phyloP scores from a whole-genome alignment of 30 jellyfish, hydroid and myxozoan genomes.

The Mastigias papua region DNA sequence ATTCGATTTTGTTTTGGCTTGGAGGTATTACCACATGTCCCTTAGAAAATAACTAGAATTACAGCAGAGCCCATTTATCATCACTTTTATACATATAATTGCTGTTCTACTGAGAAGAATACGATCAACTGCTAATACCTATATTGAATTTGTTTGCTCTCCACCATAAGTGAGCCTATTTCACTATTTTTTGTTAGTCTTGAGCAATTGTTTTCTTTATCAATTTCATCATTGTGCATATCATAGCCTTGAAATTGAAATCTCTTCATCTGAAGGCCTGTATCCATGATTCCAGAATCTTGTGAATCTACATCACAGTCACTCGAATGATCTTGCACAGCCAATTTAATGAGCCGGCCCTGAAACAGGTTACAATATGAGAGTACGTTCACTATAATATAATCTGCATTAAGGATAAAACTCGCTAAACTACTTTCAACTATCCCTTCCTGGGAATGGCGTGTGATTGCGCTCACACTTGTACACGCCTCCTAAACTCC shows the following conservation, averaged over 20 bases:
- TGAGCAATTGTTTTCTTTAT: not conserved
- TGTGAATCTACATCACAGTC: slow-evolving; percentile 31
- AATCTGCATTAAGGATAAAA: too few relatives aligned
- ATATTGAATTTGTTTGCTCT: not conserved
- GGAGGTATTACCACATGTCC: too few relatives aligned
- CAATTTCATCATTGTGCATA: not conserved
- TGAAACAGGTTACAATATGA: too few relatives aligned
- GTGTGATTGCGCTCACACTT: too few relatives aligned
- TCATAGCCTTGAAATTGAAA: not conserved
- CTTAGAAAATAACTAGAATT: too few relatives aligned
- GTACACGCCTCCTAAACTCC: too few relatives aligned
- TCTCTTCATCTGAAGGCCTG: not conserved
- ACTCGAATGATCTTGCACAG: not conserved
- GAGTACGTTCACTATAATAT: too few relatives aligned
- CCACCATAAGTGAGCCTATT: slow-evolving; percentile 4
- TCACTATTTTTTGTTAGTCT: not conserved
- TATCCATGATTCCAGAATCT: slow-evolving; percentile 56
- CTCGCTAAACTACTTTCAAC: too few relatives aligned
- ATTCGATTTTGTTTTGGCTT: too few relatives aligned
- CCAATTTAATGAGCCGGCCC: slow-evolving; percentile 61
- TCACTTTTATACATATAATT: not conserved
- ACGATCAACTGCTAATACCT: not conserved
- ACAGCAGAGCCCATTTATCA: not conserved
- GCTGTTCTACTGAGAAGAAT: not conserved
- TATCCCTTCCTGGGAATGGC: too few relatives aligned